Conservation (phyloP, 2,113 vertebrate species). For the rabbit (Oryctolagus cuniculus) region DNA sequence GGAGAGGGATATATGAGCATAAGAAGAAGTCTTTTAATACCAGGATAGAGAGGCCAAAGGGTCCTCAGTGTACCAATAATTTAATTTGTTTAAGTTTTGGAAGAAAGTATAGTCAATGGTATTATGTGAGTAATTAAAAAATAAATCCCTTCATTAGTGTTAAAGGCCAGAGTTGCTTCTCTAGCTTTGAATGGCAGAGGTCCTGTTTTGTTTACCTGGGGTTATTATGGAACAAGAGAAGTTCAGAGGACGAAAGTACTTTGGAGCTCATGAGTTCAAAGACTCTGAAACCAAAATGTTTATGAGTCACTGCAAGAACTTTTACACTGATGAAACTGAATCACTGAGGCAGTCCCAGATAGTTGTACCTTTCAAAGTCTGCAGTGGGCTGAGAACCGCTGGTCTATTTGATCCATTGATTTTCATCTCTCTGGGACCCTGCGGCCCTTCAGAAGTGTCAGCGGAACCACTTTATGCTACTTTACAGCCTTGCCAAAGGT, state of each 20-base stretch:
- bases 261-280: background rate
- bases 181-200: background rate
- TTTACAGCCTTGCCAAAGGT: background rate
- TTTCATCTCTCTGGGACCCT: conserved; percentile 26
- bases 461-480: background rate
- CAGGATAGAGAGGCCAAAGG: background rate
- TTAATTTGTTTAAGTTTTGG: conserved; percentile 32
- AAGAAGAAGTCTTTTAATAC: background rate
- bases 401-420: conserved; percentile 34
- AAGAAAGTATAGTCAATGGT: background rate
- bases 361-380: background rate
- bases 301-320: background rate
- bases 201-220: background rate
- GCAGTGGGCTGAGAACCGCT: background rate
- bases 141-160: background rate
- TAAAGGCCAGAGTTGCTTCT: background rate
- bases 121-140: conserved; percentile 7
- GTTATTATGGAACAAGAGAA: background rate
- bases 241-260: background rate
- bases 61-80: background rate
- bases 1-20: background rate
- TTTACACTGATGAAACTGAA: background rate
- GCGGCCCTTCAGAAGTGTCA: background rate
- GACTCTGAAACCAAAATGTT: background rate
- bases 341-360: background rate